Base-by-base conservation (phyloP, 2,888 invertebrate species). In the Drosophila picticornis region DNA sequence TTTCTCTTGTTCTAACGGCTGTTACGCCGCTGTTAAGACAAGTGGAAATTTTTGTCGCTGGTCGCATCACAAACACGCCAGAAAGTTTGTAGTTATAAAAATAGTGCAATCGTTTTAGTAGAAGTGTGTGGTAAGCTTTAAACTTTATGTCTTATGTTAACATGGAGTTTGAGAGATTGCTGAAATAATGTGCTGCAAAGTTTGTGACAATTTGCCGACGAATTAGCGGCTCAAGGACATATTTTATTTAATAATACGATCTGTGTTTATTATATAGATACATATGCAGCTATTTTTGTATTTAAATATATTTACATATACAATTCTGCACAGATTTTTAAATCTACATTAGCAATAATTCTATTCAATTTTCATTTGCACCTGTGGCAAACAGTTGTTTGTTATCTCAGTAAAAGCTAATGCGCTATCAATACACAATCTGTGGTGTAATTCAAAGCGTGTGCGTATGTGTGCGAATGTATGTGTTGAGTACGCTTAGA, bases 21-120 rank as follows among this genome's bases (percentile, higher is more conserved):
- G 77, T 56, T 66, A 56, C 2, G 9, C 2, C 31, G n/a, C 55
- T 75, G 77, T 72, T 66, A 66, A 51, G 3, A 19, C 16, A 51
- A 46, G 29, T 29, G 22, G 11, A 38, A 50, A 52, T 27, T 58
- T 53, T 60, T 58, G 46, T 10, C 5, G 34, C n/a, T 46, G n/a
- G 10, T 29, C 22, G 64, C n/a, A 16, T 22, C 22, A 25, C 19
- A n/a, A 58, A 38, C 16, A 34, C 32, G 34, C 22, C 19, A 50
- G 25, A 65, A 77, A 58, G 53, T 48, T 77, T 77, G 40, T 31
- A 40, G 25, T 46, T 56, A 32, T 50, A 40, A 16, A 51, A 59
- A 36, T 53, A 76, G 71, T 56, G 48, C 1, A 13, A 46, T 36
- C 7, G 11, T 46, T 58, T 2, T 4, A 61, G 19, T 19, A 40